Evolutionary conservation across 1,140 invertebrate species (phyloP), one percentile per base, ranked within the genome.

Genomic region (Neotoxoptera formosana): DNA sequence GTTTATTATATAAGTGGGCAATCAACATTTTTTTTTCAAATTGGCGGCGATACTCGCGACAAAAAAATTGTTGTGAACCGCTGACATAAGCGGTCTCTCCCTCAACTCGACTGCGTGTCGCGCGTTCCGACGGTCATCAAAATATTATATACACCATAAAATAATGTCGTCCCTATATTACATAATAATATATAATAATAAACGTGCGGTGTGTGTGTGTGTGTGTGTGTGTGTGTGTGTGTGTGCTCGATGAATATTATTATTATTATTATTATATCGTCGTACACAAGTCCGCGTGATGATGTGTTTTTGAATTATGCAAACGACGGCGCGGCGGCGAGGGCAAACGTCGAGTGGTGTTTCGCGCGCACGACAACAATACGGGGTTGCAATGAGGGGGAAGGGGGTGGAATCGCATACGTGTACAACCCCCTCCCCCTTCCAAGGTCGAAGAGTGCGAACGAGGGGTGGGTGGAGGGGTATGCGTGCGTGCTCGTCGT

Each of bases 261-360:
- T 60, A 60, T 60, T 56, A 56, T 56, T 53, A 53, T 53, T 53
- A 53, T 53, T 48, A 48, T 48, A 60, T 67, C 14, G n/a, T 67
- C 14, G 60, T n/a, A 67, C 56, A 67, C 60, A n/a, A n/a, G 60
- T 14, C 60, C 30, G 60, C 30, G 60, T 67, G 60, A 67, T 67
- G 60, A 67, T 67, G 60, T 67, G 60, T 67, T 67, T 67, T 67
- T 67, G 60, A 67, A 67, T 67, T 67, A 67, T 67, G 60, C 60
- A 67, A 67, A 67, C 60, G 60, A 67, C 30, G 30, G 30, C 11
- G 9, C 51, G 51, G 20, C 56, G 56, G 30, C 56, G 60, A 67
- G 60, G 60, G 30, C 30, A 67, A 67, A 67, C 60, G 60, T 67
- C 60, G 60, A 67, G 60, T 67, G 60, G 60, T n/a, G 60, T 67